Evolutionary conservation across 2,113 vertebrate genomes (phyloP).

Genomic region (Arvicanthis niloticus): DNA sequence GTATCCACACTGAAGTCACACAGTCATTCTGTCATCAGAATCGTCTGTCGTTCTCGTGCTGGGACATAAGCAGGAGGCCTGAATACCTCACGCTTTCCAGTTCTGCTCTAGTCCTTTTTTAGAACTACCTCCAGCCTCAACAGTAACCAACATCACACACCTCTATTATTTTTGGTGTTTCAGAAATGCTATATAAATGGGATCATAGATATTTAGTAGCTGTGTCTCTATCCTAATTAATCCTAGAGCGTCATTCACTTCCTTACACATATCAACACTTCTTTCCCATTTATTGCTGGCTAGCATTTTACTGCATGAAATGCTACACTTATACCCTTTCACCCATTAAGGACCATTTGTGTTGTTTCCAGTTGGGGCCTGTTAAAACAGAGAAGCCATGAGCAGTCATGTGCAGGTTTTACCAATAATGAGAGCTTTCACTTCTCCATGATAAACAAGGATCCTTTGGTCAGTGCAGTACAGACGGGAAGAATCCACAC

Average conservation of each 20-base stretch:
- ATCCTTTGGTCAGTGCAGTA: not conserved
- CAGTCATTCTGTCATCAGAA: not conserved
- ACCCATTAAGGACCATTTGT: not conserved
- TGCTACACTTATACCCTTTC: not conserved
- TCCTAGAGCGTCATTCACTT: not conserved
- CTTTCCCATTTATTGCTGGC: not conserved
- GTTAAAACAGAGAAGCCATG: not conserved
- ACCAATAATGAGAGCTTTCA: not conserved
- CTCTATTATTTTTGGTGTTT: not conserved
- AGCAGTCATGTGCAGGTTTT: not conserved
- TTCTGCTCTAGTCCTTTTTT: too few relatives aligned
- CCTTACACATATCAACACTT: not conserved
- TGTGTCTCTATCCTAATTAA: not conserved
- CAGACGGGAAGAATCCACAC: not conserved
- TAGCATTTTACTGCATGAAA: not conserved
- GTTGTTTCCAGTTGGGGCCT: not conserved
- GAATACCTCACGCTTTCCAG: rapidly evolving
- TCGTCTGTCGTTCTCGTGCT: not conserved
- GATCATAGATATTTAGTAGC: not conserved
- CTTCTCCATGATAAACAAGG: not conserved
- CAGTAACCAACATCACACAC: not conserved
- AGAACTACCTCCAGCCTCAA: rapidly evolving
- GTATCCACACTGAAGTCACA: not conserved
- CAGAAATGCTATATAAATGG: not conserved
- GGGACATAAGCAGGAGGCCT: not conserved